Evolutionary conservation across 2,888 invertebrate species (phyloP), one percentile per base, ranked within the genome.

Genomic region (Erebia aethiops): DNA sequence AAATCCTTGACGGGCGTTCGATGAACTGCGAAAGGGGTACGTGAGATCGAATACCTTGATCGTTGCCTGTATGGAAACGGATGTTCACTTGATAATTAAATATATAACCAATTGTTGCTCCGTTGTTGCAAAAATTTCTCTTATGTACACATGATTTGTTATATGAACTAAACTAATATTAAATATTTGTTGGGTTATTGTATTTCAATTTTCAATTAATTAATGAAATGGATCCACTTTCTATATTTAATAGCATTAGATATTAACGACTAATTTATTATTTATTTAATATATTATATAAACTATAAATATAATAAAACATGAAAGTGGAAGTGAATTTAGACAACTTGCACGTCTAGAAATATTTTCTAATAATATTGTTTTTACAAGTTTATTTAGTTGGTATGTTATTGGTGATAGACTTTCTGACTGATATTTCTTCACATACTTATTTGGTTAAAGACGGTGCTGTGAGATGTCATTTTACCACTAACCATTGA

Each of bases 1-100:
- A 69, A 73, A 68, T 72, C 67, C 72, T 74, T 72, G 71, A 66
- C 67, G 62, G 64, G 65, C 75, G 75, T 71, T 70, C 73, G 61
- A 70, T 74, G 72, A 72, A 75, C 74, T 70, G 54, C 35, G 57
- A 65, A 71, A 67, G 21, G 18, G 35, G 52, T 58, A 26, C 43
- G 65, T 56, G 65, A 58, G 69, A 52, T 61, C 49, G 52, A 61
- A 52, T 49, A 9, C 49, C 60, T 54, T 61, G 43, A 73, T 16
- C 10, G 43, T 60, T 13, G 63, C 52, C 21, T 61, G 18, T 69
- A 58, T 71, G 62, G 43, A 46, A 63, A 65, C 61, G 65, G 60
- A 71, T 56, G 52, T 65, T 21, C 35, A 35, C 43, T 41, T 63
- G 18, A 58, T 61, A 66, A 66, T 61, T 70, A 56, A 66, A 54